Percentiles rank a stretch among this genome's conserved stretches.
These are phyloP conservation scores for Gymnobelideus leadbeateri DNA, from an alignment of 2,113 vertebrate species.

Conservation along the genomic window DNA sequence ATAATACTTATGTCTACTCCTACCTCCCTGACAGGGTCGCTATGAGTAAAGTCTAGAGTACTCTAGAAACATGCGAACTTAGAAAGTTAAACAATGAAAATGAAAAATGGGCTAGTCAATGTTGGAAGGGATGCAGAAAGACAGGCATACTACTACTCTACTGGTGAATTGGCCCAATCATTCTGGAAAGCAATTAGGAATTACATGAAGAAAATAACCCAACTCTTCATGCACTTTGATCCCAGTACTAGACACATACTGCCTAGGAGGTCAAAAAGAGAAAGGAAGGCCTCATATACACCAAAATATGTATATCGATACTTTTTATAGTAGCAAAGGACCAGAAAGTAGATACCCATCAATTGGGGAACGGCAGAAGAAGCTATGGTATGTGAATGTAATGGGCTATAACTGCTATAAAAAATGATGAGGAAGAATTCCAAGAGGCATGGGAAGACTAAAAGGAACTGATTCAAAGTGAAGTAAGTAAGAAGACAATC, in stretches of 20 bases:
- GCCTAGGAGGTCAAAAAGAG: not conserved
- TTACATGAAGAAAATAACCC: not conserved
- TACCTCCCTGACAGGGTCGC: not conserved
- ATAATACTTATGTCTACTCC: not conserved
- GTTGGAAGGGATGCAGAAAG: not conserved
- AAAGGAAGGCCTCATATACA: not conserved
- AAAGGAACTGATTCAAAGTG: not conserved
- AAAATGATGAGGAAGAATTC: not conserved
- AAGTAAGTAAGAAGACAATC: not conserved
- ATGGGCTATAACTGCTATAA: not conserved
- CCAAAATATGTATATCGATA: not conserved
- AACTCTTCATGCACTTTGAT: not conserved
- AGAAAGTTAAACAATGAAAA: not conserved
- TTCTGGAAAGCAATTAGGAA: not conserved
- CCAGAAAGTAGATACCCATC: not conserved
- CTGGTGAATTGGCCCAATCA: not conserved
- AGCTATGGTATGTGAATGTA: not conserved
- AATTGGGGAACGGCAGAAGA: not conserved
- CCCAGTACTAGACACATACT: not conserved
- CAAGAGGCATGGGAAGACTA: not conserved
- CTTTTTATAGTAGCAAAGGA: not conserved
- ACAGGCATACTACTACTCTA: not conserved
- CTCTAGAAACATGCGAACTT: not conserved
- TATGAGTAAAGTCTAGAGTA: not conserved
- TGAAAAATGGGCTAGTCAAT: not conserved